Base-by-base conservation (phyloP, 2,113 vertebrate genomes). In the Chloroceryle aenea region DNA sequence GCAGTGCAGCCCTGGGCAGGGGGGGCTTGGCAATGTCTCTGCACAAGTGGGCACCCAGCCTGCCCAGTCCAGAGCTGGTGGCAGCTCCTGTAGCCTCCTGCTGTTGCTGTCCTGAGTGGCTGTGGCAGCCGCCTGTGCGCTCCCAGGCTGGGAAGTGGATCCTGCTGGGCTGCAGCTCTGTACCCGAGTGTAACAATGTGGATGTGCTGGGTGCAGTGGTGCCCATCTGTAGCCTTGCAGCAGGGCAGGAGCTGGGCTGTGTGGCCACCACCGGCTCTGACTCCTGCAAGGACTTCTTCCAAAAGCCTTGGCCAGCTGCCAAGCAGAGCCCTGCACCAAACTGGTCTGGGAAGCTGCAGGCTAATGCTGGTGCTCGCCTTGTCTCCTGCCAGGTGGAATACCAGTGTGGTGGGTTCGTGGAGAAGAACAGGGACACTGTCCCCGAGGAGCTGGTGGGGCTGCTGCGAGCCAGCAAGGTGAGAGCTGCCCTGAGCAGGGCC, bases 401-500 rank as follows among this genome's bases (percentile, higher is more conserved):
- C 59, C 98, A 98, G 87, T 98, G 98, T 32, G 87, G 72, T 3
- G 98, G 98, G 11, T 98, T 98, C 81, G 81, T 99, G 90, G 97
- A 98, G 91, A 99, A 99, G 96, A 98, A 98, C 68, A 97, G 98
- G 87, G 98, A 98, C 14, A 94, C 97, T 1, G 97, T 98, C n/a
- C 98, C 98, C 1, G 97, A 98, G 89, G 98, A 98, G 94, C 98
- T 98, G 40, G 95, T 98, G 58, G 98, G 98, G 78, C 98, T 99
- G 86, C 97, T 99, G 90, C 90, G 91, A 98, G 98, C 98, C 30
- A 99, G 98, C 97, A 98, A 99, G 98, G 99, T 98, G 75, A 82
- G 84, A 78, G 89, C 47, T 16, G 23, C n/a, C 20, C 10, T 2
- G 34, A 29, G 75, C 14, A 52, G 38, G 27, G 20, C 8, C 36